phyloP scores from a whole-genome alignment of 2,888 invertebrate species.

The Zhengitettix transpicula region DNA sequence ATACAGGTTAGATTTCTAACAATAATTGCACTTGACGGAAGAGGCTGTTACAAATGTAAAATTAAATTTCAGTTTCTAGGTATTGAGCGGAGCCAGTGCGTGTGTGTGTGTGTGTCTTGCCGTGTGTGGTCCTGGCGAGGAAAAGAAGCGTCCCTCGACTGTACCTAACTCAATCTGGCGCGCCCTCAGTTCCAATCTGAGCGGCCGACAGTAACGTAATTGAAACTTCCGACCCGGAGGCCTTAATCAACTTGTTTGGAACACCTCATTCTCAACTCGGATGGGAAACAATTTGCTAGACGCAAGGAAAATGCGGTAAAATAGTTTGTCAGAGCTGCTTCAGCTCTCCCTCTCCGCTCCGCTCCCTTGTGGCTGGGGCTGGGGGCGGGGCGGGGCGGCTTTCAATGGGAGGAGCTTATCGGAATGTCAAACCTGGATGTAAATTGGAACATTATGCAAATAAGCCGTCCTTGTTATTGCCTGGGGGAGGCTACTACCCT shows the following conservation, averaged over 20 bases:
- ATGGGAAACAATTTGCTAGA: slow-evolving; percentile 14
- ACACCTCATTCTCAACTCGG: slow-evolving; percentile 11
- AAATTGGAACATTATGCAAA: slow-evolving; percentile 13
- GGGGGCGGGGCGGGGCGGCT: slow-evolving; percentile 3
- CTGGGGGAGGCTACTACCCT: not conserved
- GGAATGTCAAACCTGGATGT: slow-evolving; percentile 7
- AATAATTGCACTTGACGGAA: no score
- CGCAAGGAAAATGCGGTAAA: slow-evolving; percentile 14
- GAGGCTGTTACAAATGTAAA: no score
- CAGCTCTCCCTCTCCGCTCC: not conserved
- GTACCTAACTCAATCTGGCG: slow-evolving; percentile 10
- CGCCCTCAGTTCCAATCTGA: slow-evolving; percentile 6
- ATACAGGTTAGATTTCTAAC: no score
- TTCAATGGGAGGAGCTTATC: not conserved
- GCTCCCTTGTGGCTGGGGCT: not conserved
- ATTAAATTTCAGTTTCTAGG: no score
- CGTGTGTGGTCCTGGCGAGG: no score
- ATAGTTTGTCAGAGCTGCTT: slow-evolving; percentile 12
- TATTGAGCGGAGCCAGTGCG: no score
- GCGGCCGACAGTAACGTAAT: slow-evolving; percentile 8
- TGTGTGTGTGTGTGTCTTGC: no score
- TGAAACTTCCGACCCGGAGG: slow-evolving; percentile 12
- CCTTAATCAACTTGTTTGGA: slow-evolving; percentile 13
- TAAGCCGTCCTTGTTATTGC: slow-evolving; percentile 1
- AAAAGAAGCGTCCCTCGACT: not conserved